Percentiles rank a stretch among this genome's conserved stretches.
Evolutionary conservation across 1,140 invertebrate genomes (phyloP).

Genomic region (Heliconius eleuchia): DNA sequence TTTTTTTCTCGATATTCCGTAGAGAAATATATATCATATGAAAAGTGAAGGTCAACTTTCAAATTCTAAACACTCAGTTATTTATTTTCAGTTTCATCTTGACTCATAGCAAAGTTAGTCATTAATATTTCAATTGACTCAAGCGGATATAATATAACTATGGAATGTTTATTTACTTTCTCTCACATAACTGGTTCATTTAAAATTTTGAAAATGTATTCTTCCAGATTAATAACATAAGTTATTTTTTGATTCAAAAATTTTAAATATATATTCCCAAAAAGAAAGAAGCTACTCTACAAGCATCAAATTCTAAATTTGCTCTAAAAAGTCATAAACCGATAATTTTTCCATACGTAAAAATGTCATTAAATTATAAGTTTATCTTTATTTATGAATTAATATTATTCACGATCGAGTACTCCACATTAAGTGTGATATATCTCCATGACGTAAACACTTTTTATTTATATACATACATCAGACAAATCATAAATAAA

Average conservation of each 20-base stretch:
- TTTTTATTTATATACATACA: slow-evolving; percentile 9
- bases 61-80: not conserved
- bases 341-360: not conserved
- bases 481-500: not conserved
- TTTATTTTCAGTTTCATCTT: slow-evolving; percentile 7
- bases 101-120: slow-evolving; percentile 50
- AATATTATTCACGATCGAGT: not conserved
- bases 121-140: slow-evolving; percentile 64
- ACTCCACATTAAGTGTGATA: not conserved
- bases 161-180: slow-evolving; percentile 46
- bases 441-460: slow-evolving; percentile 19
- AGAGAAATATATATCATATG: not conserved
- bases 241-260: not conserved
- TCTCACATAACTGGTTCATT: slow-evolving; percentile 10
- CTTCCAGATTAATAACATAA: not conserved
- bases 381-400: not conserved
- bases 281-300: not conserved
- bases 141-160: slow-evolving; percentile 41
- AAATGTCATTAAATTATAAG: not conserved
- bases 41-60: not conserved
- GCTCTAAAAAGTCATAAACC: not conserved
- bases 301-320: not conserved
- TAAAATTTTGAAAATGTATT: not conserved
- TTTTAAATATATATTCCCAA: not conserved
- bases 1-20: not conserved